Percentiles rank a stretch among this genome's conserved stretches.
Evolutionary conservation across 2,113 vertebrate species (phyloP).

Genomic region (Bubo bubo): DNA sequence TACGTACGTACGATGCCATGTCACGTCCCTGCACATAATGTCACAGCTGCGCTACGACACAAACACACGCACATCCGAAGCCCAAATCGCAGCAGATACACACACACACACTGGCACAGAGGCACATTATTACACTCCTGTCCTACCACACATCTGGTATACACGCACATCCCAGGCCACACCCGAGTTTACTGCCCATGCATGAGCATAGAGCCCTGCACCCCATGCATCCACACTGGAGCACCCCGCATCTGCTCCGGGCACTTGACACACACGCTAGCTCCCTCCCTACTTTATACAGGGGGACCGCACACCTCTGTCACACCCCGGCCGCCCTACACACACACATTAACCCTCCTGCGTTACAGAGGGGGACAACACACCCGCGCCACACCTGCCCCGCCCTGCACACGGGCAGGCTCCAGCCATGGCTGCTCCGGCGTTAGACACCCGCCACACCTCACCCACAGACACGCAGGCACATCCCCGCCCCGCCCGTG

Average conservation of each 20-base stretch:
- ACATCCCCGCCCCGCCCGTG: not conserved
- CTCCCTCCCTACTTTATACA: not conserved
- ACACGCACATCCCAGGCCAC: not conserved
- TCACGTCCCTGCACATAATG: not conserved
- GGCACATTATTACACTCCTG: accelerated
- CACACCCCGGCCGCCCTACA: not conserved
- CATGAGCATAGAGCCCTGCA: not conserved
- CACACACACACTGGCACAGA: not conserved
- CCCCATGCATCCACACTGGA: not conserved
- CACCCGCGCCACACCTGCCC: not conserved
- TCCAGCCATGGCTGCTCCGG: not conserved
- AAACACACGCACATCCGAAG: not conserved
- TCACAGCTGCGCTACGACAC: not conserved
- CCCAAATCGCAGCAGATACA: not conserved
- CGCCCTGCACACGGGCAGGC: not conserved
- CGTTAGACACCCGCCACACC: not conserved
- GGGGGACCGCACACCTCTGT: not conserved
- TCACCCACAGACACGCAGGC: not conserved
- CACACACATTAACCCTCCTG: not conserved
- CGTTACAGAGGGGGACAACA: not conserved
- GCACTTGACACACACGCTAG: not conserved
- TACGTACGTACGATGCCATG: not conserved
- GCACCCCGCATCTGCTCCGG: not conserved
- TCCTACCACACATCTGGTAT: not conserved
- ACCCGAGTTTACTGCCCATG: not conserved